Percentiles rank a stretch among this genome's conserved stretches.
These are phyloP conservation scores for Galeruca laticollis DNA, from an alignment of 2,888 invertebrate genomes.

Conservation along the genomic window DNA sequence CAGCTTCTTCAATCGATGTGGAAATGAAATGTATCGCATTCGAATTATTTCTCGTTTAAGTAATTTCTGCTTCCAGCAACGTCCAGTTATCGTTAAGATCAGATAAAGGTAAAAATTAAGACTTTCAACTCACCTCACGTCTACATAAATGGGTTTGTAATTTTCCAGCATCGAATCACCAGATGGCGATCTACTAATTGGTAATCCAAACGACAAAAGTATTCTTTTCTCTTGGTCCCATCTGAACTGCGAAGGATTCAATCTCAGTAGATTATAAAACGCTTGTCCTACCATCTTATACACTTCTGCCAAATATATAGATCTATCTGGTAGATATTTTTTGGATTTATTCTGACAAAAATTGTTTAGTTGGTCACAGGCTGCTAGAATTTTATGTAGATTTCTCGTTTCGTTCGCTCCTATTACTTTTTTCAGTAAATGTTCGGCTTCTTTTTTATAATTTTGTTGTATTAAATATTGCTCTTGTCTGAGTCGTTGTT, in stretches of 20 bases:
- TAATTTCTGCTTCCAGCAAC: too few relatives aligned
- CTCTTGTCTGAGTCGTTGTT: slow-evolving; percentile 58
- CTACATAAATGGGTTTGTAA: slow-evolving; percentile 9
- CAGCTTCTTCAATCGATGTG: too few relatives aligned
- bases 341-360: slow-evolving; percentile 64
- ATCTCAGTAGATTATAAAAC: slow-evolving; percentile 65
- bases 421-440: slow-evolving; percentile 60
- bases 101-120: too few relatives aligned
- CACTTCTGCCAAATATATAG: slow-evolving; percentile 62
- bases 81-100: too few relatives aligned
- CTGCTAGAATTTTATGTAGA: slow-evolving; percentile 50
- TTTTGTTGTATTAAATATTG: slow-evolving; percentile 58
- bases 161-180: slow-evolving; percentile 60
- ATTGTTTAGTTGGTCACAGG: slow-evolving; percentile 64
- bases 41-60: too few relatives aligned
- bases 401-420: slow-evolving; percentile 54
- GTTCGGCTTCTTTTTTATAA: slow-evolving; percentile 62
- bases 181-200: slow-evolving; percentile 58
- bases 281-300: slow-evolving; percentile 64
- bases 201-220: slow-evolving; percentile 59
- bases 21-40: too few relatives aligned
- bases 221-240: slow-evolving; percentile 59
- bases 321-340: slow-evolving; percentile 64
- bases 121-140: slow-evolving; percentile 4
- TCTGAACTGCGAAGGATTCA: slow-evolving; percentile 54